Evolutionary conservation across 2,113 vertebrate genomes (phyloP).

Genomic region (Acanthisitta chloris): DNA sequence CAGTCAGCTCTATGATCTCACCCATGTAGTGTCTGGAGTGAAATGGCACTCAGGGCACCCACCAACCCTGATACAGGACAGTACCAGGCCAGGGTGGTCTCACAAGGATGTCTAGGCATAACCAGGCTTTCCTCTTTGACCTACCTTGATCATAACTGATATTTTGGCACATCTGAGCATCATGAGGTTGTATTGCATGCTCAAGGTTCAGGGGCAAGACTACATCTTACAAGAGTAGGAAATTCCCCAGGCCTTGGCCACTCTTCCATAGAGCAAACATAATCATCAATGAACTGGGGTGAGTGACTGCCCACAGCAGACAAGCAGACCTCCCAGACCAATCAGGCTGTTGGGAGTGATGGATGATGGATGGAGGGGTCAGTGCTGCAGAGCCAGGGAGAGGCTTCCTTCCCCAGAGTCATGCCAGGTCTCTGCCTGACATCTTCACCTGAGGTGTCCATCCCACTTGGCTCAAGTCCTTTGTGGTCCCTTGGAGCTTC

Average conservation of each 20-base stretch:
- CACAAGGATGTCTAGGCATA: background rate
- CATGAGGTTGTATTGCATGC: fast-evolving
- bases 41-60: background rate
- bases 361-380: background rate
- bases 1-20: background rate
- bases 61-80: fast-evolving
- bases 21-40: fast-evolving
- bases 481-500: fast-evolving
- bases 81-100: background rate
- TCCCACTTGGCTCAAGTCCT: background rate
- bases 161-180: background rate
- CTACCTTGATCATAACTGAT: fast-evolving
- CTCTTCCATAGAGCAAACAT: background rate
- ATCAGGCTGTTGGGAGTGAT: background rate
- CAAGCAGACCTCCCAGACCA: background rate
- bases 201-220: background rate
- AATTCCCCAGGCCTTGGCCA: background rate
- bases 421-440: background rate
- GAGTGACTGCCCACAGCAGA: fast-evolving
- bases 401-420: background rate
- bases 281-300: fast-evolving
- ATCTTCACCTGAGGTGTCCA: too few species aligned
- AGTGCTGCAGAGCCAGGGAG: background rate
- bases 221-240: background rate
- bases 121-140: background rate